Evolutionary conservation across 2,888 invertebrate species (phyloP), one percentile per base, ranked within the genome.

Genomic region (Troides helena): DNA sequence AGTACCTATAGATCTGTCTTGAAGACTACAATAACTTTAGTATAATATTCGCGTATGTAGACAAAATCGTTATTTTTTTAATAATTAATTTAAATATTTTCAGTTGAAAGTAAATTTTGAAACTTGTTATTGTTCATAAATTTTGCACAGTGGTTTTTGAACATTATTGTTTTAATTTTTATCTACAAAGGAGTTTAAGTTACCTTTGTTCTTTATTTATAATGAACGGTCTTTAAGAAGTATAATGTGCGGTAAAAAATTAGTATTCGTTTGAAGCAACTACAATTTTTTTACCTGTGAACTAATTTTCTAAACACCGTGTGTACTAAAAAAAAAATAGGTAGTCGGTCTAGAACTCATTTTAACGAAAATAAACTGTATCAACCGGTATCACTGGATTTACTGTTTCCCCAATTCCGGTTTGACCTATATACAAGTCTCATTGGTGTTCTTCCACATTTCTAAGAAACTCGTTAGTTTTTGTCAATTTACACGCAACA

Each of bases 401-500:
- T 72, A 69, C 67, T 65, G 74, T 76, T 75, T 76, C 74, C 46
- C 70, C 73, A 81, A 78, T 83, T 84, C 77, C 80, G 78, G 78
- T 78, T 72, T 81, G 89, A 84, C 89, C 88, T 82, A 89, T 80
- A 81, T 89, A 74, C 73, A 71, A 74, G 72, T 75, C 75, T 78
- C 77, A 77, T 59, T 75, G 73, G 71, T 72, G 74, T 70, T 78
- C 80, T 80, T 86, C 86, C 85, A 88, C 87, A 85, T 83, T 89
- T 88, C 89, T 87, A 82, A 78, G 89, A 89, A 90, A 78, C 82
- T 82, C 80, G 80, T 86, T 83, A 83, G 79, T 74, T 78, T 86
- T 83, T 85, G 85, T 85, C 85, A 86, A 84, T 84, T 82, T 86
- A 21, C 3, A 36, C n/a, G 58, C 17, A 50, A 25, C 43, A 58